Evolutionary conservation across 2,797 vertebrate species (phyloP).

Genomic region (Chromobotia macracanthus): DNA sequence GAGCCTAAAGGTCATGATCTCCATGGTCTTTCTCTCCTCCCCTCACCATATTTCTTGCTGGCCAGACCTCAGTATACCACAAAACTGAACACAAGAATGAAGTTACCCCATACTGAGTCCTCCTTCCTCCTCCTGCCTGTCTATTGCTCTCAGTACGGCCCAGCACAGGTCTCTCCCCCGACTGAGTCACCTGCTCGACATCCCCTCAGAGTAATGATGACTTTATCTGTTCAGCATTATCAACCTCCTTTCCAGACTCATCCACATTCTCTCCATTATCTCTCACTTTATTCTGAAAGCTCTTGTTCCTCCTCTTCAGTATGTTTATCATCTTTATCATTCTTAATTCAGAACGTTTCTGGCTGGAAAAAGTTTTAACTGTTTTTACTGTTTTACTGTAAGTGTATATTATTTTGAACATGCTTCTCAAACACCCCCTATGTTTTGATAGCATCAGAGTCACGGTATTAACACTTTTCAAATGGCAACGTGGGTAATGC

Average conservation of each 20-base stretch:
- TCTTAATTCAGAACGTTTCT: not conserved
- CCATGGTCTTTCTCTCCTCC: not conserved
- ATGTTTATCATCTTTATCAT: constrained; percentile 4
- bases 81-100: not conserved
- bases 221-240: not conserved
- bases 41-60: too few species aligned
- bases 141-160: not conserved
- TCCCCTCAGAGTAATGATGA: not conserved
- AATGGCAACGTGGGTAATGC: too few species aligned
- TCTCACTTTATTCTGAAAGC: not conserved
- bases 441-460: too few species aligned
- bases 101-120: too few species aligned
- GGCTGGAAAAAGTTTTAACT: not conserved
- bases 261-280: not conserved
- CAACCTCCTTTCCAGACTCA: not conserved
- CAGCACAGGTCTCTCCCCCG: not conserved
- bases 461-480: too few species aligned
- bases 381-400: too few species aligned
- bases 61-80: not conserved
- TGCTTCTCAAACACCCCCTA: too few species aligned
- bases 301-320: not conserved
- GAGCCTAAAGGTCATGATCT: constrained; percentile 26
- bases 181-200: constrained; percentile 42
- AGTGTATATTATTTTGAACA: too few species aligned
- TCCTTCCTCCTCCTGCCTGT: not conserved